Conservation (phyloP, 2,113 vertebrate species). For the western clawed frog (Xenopus tropicalis) region DNA sequence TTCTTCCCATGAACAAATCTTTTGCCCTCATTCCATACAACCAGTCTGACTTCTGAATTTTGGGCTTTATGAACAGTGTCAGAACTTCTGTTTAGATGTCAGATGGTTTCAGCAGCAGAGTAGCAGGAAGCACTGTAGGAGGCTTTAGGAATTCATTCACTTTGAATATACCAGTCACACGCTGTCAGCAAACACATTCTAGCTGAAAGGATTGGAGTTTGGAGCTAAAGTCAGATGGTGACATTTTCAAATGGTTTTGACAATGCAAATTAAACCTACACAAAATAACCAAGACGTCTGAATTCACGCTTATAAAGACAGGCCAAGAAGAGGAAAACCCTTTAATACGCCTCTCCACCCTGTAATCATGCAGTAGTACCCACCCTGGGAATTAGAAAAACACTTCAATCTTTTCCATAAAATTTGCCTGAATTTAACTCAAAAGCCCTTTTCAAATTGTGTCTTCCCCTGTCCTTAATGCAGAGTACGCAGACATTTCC, state of each 20-base stretch:
- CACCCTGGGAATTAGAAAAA: conserved; percentile 16
- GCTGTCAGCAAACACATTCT: background rate
- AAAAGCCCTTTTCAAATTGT: conserved; percentile 18
- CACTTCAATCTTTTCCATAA: conserved; percentile 21
- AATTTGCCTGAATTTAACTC: conserved; percentile 5
- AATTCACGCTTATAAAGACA: conserved; percentile 19
- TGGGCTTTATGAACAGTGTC: background rate
- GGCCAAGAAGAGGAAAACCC: conserved; percentile 14
- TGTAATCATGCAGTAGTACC: conserved; percentile 17
- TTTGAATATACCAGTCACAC: background rate
- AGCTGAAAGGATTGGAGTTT: background rate
- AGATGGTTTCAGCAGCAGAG: background rate
- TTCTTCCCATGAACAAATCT: conserved; percentile 23
- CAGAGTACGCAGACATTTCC: background rate
- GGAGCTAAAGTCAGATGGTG: conserved; percentile 11
- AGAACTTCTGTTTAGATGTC: background rate
- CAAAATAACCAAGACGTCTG: conserved; percentile 17
- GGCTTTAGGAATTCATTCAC: background rate
- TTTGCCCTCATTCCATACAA: background rate
- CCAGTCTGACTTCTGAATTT: background rate
- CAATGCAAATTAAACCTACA: conserved; percentile 10
- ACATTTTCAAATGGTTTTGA: conserved; percentile 8
- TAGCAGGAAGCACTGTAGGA: background rate
- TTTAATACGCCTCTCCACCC: conserved; percentile 19
- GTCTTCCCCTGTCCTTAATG: background rate